Evolutionary conservation across 2,113 vertebrate species (phyloP).

Genomic region (Diadophis punctatus): DNA sequence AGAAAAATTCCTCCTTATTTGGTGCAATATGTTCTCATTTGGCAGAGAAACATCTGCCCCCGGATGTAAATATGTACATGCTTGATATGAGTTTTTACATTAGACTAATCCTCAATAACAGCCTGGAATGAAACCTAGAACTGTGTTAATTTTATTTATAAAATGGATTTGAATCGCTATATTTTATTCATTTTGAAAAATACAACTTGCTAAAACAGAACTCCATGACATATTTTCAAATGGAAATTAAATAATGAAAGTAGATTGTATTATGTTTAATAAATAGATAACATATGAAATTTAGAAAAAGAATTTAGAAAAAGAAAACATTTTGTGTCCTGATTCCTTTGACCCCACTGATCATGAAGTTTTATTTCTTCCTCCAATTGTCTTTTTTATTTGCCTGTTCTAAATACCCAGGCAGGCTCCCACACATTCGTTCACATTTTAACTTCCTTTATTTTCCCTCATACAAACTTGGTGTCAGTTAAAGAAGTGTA

Average conservation of each 20-base stretch:
- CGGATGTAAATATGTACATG: neutral
- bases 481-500: no score
- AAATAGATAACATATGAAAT: neutral
- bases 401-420: no score
- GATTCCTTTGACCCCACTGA: neutral
- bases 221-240: neutral
- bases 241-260: neutral
- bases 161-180: neutral
- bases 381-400: neutral
- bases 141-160: neutral
- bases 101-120: neutral
- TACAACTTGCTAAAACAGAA: constrained; percentile 6
- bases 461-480: no score
- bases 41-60: neutral
- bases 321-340: neutral
- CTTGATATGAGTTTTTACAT: neutral
- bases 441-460: no score
- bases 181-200: neutral
- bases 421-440: no score
- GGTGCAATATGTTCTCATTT: neutral
- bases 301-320: neutral
- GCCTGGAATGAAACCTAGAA: neutral
- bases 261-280: neutral
- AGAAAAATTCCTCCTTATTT: neutral
- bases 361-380: neutral